A percentile compares a stretch with the other conserved stretches of the same genome.
These are phyloP conservation scores for Pheosia tremula DNA, from an alignment of 2,888 invertebrate species.

Conservation along the genomic window DNA sequence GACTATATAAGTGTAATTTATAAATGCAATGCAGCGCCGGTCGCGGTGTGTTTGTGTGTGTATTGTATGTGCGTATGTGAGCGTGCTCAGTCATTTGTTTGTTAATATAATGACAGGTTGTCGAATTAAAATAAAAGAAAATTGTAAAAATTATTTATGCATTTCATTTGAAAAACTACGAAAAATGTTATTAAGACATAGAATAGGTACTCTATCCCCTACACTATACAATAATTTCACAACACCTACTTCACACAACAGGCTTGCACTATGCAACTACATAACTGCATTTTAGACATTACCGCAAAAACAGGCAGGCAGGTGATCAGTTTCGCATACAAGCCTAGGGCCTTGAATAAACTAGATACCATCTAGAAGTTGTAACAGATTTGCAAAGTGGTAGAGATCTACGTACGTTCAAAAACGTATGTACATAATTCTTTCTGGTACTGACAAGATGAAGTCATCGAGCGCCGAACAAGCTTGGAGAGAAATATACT, in stretches of 20 bases:
- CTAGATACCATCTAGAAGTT: background rate
- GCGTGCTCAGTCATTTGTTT: conserved; percentile 85
- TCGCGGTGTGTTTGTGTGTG: conserved; percentile 87
- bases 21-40: conserved; percentile 86
- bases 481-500: background rate
- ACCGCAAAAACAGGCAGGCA: no score
- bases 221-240: background rate
- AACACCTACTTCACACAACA: no score
- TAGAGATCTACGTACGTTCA: no score
- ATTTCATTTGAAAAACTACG: conserved; percentile 48
- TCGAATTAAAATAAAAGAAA: conserved; percentile 88
- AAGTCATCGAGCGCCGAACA: background rate
- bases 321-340: no score
- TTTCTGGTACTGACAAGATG: background rate
- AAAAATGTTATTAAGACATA: conserved; percentile 2
- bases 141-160: conserved; percentile 75
- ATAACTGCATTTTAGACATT: no score
- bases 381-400: background rate
- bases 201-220: background rate
- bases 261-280: no score
- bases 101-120: conserved; percentile 91
- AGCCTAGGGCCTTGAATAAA: no score
- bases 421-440: background rate
- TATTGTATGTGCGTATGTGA: conserved; percentile 86
- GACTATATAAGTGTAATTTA: conserved; percentile 87